Evolutionary conservation across 1,140 invertebrate genomes (phyloP), one percentile per base, ranked within the genome.

Genomic region (Gryon sp.): DNA sequence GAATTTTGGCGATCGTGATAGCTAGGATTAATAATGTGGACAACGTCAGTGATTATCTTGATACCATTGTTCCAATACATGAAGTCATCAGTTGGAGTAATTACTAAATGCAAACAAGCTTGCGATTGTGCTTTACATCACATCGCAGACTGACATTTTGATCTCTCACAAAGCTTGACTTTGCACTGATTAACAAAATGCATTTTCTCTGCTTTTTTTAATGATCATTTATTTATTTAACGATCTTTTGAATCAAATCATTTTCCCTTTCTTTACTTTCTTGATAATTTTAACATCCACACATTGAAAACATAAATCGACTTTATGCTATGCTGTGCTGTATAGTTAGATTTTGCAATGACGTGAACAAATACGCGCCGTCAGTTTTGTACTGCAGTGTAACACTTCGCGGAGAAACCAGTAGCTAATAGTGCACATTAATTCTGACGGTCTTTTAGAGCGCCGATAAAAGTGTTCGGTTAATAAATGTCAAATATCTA

Each of bases 21-120:
- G n/a, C n/a, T n/a, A n/a, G n/a, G n/a, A n/a, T n/a, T n/a, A n/a
- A n/a, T n/a, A n/a, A n/a, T n/a, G n/a, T n/a, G n/a, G 36, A 40
- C 50, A 28, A n/a, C 14, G 18, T 34, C 40, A 40, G 40, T 55
- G 24, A 40, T 26, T 16, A 32, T 38, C 32, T 12, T 12, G 50
- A 40, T 36, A 55, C 40, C 50, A 40, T 16, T 28, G 50, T 55
- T 55, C 50, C 50, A n/a, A 40, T 26, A 40, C 40, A 22, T 24
- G 14, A 40, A 28, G 8, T n/a, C 50, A 40, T 55, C 50, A 24
- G 48, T 53, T 32, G 40, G 22, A 16, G 34, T 55, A 40, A 55
- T 55, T 55, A 28, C 34, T 14, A 8, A 19, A 40, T 18, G 36
- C 36, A 40, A 55, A 40, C 50, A 40, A 40, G 34, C 22, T 55